phyloP scores from a whole-genome alignment of 2,888 invertebrate species.

The Alitta virens region DNA sequence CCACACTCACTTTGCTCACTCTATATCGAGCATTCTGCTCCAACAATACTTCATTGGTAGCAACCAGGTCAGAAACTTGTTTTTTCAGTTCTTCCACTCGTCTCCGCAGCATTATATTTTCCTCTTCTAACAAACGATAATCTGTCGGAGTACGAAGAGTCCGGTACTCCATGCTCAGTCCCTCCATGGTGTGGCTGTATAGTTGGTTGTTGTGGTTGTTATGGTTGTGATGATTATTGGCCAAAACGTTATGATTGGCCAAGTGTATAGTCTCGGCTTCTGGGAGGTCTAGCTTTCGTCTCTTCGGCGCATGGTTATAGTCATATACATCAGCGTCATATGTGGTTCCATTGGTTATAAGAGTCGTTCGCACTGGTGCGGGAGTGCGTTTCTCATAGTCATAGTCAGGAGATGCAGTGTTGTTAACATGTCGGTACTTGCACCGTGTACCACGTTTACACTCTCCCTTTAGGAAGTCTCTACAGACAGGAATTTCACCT shows the following conservation, averaged over 20 bases:
- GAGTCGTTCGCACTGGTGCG: neutral
- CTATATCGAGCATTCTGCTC: constrained; percentile 75
- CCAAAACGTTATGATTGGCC: no score
- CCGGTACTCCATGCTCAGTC: no score
- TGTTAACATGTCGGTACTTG: constrained; percentile 59
- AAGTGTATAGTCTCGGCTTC: neutral
- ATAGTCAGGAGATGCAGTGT: constrained; percentile 19
- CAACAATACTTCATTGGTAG: constrained; percentile 75
- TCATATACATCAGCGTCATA: neutral
- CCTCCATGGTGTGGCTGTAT: neutral
- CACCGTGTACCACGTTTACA: constrained; percentile 62
- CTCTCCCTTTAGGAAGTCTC: constrained; percentile 64
- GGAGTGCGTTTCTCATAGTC: constrained; percentile 21
- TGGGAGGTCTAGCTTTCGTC: constrained; percentile 6
- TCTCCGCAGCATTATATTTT: constrained; percentile 68
- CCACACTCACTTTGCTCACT: constrained; percentile 37
- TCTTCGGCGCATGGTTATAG: neutral
- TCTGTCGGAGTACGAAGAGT: neutral
- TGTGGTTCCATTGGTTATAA: neutral
- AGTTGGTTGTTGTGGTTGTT: neutral
- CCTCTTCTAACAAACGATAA: constrained; percentile 62
- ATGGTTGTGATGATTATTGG: neutral
- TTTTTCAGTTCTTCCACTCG: constrained; percentile 71
- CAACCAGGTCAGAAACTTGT: constrained; percentile 70
- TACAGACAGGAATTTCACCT: constrained; percentile 61